phyloP scores from a whole-genome alignment of 2,888 invertebrate species.

The Lasioglossum morio region DNA sequence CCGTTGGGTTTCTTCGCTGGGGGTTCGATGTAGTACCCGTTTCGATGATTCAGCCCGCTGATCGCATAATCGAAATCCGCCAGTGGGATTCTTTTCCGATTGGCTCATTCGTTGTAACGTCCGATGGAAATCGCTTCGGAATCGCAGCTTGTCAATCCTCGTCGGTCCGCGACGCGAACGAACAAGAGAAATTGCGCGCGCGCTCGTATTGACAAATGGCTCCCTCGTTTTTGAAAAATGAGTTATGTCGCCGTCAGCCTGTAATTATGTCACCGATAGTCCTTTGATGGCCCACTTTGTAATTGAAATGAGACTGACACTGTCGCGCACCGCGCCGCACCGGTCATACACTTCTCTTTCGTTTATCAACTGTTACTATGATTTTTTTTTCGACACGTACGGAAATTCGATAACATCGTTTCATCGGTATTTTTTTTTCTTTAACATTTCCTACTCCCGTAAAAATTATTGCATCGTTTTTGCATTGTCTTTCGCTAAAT shows the following conservation, averaged over 20 bases:
- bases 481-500: too few species aligned
- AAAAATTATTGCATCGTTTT: too few species aligned
- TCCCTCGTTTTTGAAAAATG: constrained; percentile 60
- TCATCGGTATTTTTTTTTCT: too few species aligned
- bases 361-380: constrained; percentile 6
- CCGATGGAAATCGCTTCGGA: constrained; percentile 73
- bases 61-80: constrained; percentile 72
- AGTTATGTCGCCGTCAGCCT: constrained; percentile 46
- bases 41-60: constrained; percentile 65
- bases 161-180: constrained; percentile 57
- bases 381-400: not conserved
- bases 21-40: constrained; percentile 38
- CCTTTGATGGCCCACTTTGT: constrained; percentile 15
- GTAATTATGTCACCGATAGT: constrained; percentile 51
- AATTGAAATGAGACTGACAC: constrained; percentile 19
- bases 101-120: constrained; percentile 74
- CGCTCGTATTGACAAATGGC: constrained; percentile 59
- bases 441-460: not conserved
- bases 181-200: constrained; percentile 59
- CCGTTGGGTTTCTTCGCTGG: constrained; percentile 5
- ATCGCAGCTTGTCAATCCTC: constrained; percentile 73
- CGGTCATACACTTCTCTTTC: not conserved
- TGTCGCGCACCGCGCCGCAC: not conserved
- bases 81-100: constrained; percentile 67
- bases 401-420: not conserved